Evolutionary conservation across 2,113 vertebrate species (phyloP), one percentile per base, ranked within the genome.

Genomic region (Isichthys henryi): DNA sequence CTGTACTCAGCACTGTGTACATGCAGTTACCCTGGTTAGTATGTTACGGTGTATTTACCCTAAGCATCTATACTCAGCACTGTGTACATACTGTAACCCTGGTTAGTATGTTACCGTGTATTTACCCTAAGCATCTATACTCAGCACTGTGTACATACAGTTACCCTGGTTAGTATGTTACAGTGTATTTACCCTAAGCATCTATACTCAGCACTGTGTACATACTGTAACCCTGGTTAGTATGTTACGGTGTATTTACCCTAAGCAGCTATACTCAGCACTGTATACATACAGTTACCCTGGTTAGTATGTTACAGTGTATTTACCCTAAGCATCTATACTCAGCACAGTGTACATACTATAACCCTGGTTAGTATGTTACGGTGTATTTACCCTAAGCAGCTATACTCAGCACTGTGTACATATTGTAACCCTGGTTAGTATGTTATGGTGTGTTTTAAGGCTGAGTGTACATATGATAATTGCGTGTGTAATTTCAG

Each of bases 401-500:
- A 49, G 48, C 48, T 49, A 2, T 49, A 49, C 48, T 11, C 66
- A 35, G 66, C 27, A 74, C 66, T 74, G 66, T 23, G 0, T 62
- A 74, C 58, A 62, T n/a, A n/a, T 6, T 0, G 43, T 53, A 0
- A 53, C 52, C 1, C 52, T 2, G 52, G 9, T 10, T n/a, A 27
- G 21, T 66, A 27, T 66, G 1, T 66, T 27, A n/a, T 9, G 62
- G 23, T 17, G 23, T 74, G n/a, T 31, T 70, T 70, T 70, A 10
- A 4, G 23, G 66, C 27, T 31, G 23, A n/a, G 10, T 2, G 8
- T 31, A 10, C 74, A 43, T 39, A 19, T 17, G 35, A 35, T 80
- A 17, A 39, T 13, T 35, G 74, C 5, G 15, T 43, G 9, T 58
- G 53, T 19, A 19, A 35, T 92, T 93, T 52, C 94, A 99, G 98